A percentile compares a stretch with the other conserved stretches of the same genome.
Conservation (phyloP, 2,888 invertebrate genomes). For the Orthonychiurus folsomi region DNA sequence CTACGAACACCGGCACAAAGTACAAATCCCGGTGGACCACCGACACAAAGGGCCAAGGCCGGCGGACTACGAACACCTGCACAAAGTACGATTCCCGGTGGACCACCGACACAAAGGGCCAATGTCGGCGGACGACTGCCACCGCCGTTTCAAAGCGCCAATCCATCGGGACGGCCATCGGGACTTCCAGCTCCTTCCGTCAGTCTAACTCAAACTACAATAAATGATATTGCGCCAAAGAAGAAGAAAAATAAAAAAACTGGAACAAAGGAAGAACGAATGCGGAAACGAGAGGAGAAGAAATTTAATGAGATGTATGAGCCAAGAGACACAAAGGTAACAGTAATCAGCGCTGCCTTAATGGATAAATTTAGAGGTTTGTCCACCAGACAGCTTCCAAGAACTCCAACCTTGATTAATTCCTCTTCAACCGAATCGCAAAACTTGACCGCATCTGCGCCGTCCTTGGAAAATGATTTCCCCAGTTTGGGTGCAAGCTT, state of each 20-base stretch:
- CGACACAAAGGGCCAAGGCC: no score
- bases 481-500: not conserved
- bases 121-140: no score
- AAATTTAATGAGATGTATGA: slow-evolving; percentile 25
- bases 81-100: no score
- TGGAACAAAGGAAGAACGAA: slow-evolving; percentile 19
- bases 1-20: no score
- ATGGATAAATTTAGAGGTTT: not conserved
- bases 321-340: slow-evolving; percentile 34
- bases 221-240: not conserved
- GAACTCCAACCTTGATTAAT: not conserved
- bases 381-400: not conserved
- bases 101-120: no score
- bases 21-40: no score
- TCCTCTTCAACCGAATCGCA: not conserved
- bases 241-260: slow-evolving; percentile 26
- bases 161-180: not conserved
- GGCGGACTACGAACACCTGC: no score
- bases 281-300: slow-evolving; percentile 25
- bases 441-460: not conserved
- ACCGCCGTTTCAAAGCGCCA: no score
- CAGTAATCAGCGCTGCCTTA: slow-evolving; percentile 23
- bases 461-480: not conserved
- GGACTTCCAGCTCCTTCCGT: no score
- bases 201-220: no score